A percentile compares a stretch with the other conserved stretches of the same genome.
These are phyloP conservation scores for Austrolebias charrua DNA, from an alignment of 2,797 vertebrate genomes.

Conservation along the genomic window DNA sequence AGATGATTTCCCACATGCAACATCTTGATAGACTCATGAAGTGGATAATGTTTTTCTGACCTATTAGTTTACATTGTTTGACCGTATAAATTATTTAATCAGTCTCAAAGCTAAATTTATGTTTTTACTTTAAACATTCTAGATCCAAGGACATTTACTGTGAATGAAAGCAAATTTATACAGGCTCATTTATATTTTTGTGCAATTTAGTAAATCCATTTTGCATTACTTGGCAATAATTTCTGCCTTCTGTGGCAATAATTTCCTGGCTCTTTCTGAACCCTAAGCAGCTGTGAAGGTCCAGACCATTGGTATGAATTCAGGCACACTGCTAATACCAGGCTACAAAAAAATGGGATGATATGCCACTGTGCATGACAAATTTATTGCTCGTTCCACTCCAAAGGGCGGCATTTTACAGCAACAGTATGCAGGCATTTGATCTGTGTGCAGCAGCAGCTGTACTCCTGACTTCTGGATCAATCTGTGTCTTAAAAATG, in stretches of 20 bases:
- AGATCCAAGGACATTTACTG: no score
- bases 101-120: no score
- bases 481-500: not conserved
- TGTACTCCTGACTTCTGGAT: constrained; percentile 3
- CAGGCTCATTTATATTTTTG: constrained; percentile 17
- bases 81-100: no score
- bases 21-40: no score
- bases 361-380: constrained; percentile 8
- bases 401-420: constrained; percentile 5
- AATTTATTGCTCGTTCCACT: constrained; percentile 25
- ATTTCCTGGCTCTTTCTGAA: not conserved
- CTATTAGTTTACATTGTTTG: no score
- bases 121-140: no score
- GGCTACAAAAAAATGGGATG: constrained; percentile 3
- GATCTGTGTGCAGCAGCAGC: constrained; percentile 7
- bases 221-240: not conserved
- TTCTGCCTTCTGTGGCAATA: not conserved
- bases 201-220: constrained; percentile 5
- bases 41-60: no score
- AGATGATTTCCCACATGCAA: no score
- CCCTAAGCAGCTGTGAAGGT: not conserved
- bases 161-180: no score
- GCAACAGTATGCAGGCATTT: not conserved
- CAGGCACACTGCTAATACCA: not conserved
- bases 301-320: not conserved